Evolutionary conservation across 2,888 invertebrate species (phyloP), one percentile per base, ranked within the genome.

Genomic region (Drosophila prostipennis): DNA sequence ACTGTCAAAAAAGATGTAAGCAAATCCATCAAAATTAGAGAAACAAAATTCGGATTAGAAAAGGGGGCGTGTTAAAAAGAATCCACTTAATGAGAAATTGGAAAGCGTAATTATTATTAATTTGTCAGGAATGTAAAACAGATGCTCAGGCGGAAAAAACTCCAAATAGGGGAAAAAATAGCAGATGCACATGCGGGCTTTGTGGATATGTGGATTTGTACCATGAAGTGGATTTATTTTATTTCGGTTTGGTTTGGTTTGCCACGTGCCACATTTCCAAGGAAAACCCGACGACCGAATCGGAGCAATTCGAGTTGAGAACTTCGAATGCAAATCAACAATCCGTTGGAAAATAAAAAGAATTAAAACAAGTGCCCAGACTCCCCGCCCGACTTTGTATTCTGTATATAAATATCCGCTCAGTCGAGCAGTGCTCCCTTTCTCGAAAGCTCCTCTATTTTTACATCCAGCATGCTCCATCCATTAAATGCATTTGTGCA

Each of bases 91-190:
- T 63, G 69, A 13, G 32, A 72, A 58, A 74, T 69, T n/a, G 71
- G 42, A 63, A 54, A 59, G 75, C 63, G 81, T 84, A 87, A 87
- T 87, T 81, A 81, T 87, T 87, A 87, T 84, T 80, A 87, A 87
- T 84, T 84, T 84, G 84, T 87, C 87, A 84, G 87, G 87, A 81
- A 84, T 87, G 79, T 81, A 84, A 87, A 87, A 81, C 82, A 87
- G 87, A 87, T 83, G 83, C 81, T 78, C 79, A 58, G 26, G 69
- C 13, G 71, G 63, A 67, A 69, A 71, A 58, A 46, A 40, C 10
- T 23, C 45, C 43, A 42, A 40, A 55, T 45, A 37, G 57, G 78
- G 71, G 53, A 58, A 40, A n/a, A n/a, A 29, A 48, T 19, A 76
- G 19, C 65, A 54, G 43, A 53, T 45, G 64, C 57, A 70, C 37